phyloP scores from a whole-genome alignment of 1,140 invertebrate genomes.

The Leptinotarsa lineolata region DNA sequence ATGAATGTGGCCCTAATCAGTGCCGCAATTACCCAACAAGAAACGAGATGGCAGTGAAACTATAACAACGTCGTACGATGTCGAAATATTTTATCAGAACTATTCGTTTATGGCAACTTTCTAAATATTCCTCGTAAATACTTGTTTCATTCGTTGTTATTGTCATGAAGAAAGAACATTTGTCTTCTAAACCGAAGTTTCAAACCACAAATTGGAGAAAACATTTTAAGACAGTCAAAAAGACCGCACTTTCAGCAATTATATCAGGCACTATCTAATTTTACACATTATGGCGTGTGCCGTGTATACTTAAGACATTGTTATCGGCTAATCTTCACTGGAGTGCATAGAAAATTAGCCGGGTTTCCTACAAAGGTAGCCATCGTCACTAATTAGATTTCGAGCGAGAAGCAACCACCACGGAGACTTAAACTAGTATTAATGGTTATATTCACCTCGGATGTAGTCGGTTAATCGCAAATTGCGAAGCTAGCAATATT shows the following conservation, averaged over 20 bases:
- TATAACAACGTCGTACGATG: too few relatives aligned
- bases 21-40: too few relatives aligned
- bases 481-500: neutral
- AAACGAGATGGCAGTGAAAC: too few relatives aligned
- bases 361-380: neutral
- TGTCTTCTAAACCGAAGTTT: too few relatives aligned
- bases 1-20: too few relatives aligned
- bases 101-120: too few relatives aligned
- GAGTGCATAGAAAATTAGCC: slow-evolving; percentile 2
- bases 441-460: neutral
- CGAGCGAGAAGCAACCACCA: neutral
- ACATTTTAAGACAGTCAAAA: neutral
- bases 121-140: too few relatives aligned
- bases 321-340: neutral
- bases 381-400: slow-evolving; percentile 4
- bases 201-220: too few relatives aligned
- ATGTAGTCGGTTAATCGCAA: neutral
- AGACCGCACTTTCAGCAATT: neutral
- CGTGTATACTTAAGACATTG: neutral
- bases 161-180: too few relatives aligned
- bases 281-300: neutral
- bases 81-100: too few relatives aligned
- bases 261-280: neutral
- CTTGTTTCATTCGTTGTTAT: too few relatives aligned
- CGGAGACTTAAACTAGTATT: neutral